A percentile compares a stretch with the other conserved stretches of the same genome.
Conservation (phyloP, 2,113 vertebrate genomes). For the Chloropsis cyanopogon region DNA sequence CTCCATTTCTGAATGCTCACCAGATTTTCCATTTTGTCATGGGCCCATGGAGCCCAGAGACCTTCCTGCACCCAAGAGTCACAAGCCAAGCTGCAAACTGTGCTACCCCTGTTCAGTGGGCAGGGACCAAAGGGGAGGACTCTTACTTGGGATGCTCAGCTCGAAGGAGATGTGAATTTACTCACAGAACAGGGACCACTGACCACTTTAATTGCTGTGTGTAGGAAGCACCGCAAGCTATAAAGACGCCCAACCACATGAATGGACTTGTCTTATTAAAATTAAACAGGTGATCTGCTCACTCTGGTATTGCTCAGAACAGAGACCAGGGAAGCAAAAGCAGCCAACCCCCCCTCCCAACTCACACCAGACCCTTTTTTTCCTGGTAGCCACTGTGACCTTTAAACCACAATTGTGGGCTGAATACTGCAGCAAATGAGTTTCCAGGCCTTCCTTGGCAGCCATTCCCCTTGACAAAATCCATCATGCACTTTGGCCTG, state of each 20-base stretch:
- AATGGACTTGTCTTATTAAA: background rate
- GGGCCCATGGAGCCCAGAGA: background rate
- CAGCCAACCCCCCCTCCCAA: accelerated
- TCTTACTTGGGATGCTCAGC: background rate
- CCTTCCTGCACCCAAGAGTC: background rate
- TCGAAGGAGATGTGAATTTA: background rate
- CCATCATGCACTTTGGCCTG: background rate
- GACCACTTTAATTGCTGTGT: background rate
- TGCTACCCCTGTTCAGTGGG: background rate
- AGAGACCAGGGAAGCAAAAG: background rate
- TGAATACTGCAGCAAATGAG: background rate
- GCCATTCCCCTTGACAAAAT: background rate
- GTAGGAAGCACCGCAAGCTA: background rate
- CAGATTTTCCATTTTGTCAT: background rate
- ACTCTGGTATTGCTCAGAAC: background rate
- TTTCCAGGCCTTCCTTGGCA: conserved; percentile 18
- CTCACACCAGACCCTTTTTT: background rate
- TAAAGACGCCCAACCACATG: background rate
- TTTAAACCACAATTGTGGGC: background rate
- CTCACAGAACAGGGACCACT: background rate
- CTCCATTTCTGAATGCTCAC: background rate
- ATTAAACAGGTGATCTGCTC: background rate
- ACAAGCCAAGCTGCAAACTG: background rate
- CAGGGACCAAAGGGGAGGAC: background rate
- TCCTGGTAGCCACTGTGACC: background rate